A percentile compares a stretch with the other conserved stretches of the same genome.
phyloP scores from a whole-genome alignment of 2,888 invertebrate genomes.

The Idaea straminata region DNA sequence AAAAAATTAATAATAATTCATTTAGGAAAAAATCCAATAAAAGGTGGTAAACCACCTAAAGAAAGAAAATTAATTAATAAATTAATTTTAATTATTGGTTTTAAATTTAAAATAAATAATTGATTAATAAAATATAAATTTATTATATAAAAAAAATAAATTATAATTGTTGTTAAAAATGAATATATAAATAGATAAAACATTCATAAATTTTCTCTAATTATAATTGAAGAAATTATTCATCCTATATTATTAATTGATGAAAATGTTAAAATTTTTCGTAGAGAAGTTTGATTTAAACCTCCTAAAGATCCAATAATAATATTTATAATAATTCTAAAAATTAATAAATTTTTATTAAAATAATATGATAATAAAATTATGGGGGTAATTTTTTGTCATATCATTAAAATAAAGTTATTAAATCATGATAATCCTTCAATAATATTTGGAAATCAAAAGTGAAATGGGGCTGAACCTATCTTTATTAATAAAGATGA shows the following conservation, averaged over 20 bases:
- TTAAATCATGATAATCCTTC: slow-evolving; percentile 80
- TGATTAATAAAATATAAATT: slow-evolving; percentile 76
- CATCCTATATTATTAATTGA: slow-evolving; percentile 83
- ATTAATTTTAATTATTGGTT: slow-evolving; percentile 68
- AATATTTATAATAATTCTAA: slow-evolving; percentile 66
- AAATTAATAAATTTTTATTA: slow-evolving; percentile 60
- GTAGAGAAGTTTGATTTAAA: slow-evolving; percentile 77
- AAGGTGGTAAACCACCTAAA: slow-evolving; percentile 80
- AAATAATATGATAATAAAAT: slow-evolving; percentile 73
- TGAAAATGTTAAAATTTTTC: slow-evolving; percentile 81
- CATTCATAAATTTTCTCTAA: slow-evolving; percentile 69
- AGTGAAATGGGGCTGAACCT: slow-evolving; percentile 80
- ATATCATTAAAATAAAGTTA: slow-evolving; percentile 78
- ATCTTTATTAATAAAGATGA: slow-evolving; percentile 76
- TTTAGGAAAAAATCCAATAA: slow-evolving; percentile 82
- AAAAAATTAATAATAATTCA: slow-evolving; percentile 79
- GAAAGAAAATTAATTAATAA: slow-evolving; percentile 78
- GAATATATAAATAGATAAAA: slow-evolving; percentile 70
- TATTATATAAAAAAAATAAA: slow-evolving; percentile 65
- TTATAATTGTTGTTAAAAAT: slow-evolving; percentile 66
- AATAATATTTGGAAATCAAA: slow-evolving; percentile 81
- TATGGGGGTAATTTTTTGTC: slow-evolving; percentile 84
- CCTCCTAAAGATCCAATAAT: slow-evolving; percentile 75
- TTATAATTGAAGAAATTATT: slow-evolving; percentile 68
- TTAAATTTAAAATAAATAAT: slow-evolving; percentile 65